Evolutionary conservation across 1,140 invertebrate species (phyloP).

Genomic region (Sitobion miscanthi): DNA sequence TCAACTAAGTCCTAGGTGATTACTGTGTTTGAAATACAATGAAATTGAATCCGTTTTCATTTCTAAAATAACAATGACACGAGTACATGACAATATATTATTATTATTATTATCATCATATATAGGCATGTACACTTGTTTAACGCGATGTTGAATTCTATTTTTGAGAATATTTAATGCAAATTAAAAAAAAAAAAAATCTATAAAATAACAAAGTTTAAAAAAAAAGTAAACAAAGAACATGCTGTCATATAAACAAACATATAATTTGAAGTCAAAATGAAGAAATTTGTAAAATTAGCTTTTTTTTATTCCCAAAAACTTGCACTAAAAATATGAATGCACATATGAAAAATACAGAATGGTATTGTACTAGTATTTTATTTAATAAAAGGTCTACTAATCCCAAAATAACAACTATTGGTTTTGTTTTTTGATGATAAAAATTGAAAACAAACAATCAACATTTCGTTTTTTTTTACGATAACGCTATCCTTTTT

Average conservation of each 20-base stretch:
- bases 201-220: neutral
- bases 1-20: conserved; percentile 12
- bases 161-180: neutral
- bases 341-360: neutral
- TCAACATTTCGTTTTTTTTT: neutral
- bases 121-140: neutral
- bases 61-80: neutral
- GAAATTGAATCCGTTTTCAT: neutral
- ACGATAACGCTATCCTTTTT: neutral
- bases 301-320: neutral
- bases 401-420: neutral
- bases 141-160: neutral
- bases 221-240: neutral
- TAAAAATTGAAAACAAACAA: neutral
- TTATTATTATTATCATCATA: neutral
- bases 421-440: neutral
- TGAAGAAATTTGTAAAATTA: neutral
- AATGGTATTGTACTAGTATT: neutral
- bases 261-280: neutral
- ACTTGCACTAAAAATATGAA: neutral
- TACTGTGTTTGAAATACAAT: neutral
- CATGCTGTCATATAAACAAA: neutral
- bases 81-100: neutral
- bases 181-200: neutral
- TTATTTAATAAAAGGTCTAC: neutral